These are phyloP conservation scores for Stenodema calcarata DNA, from an alignment of 2,888 invertebrate species.

Conservation along the genomic window DNA sequence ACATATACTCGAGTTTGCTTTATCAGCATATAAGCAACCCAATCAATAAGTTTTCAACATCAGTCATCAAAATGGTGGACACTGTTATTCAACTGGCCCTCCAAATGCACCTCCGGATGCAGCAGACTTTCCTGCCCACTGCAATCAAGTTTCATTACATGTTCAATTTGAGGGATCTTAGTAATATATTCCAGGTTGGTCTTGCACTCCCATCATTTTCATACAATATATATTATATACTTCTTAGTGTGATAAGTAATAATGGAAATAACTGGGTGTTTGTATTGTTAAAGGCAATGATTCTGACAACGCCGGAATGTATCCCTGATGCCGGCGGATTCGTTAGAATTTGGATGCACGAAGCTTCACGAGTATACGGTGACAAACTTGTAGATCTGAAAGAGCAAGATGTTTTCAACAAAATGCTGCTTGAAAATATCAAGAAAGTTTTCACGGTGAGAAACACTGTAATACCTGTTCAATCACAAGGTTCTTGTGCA, in stretches of 20 bases:
- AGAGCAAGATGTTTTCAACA: slow-evolving; percentile 77
- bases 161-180: slow-evolving; percentile 90
- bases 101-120: slow-evolving; percentile 76
- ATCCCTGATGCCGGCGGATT: slow-evolving; percentile 74
- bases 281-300: too few relatives aligned
- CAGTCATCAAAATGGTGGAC: slow-evolving; percentile 68
- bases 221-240: too few relatives aligned
- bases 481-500: too few relatives aligned
- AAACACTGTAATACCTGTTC: too few relatives aligned
- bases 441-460: slow-evolving; percentile 69
- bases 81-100: slow-evolving; percentile 76
- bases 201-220: too few relatives aligned
- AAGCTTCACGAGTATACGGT: slow-evolving; percentile 86
- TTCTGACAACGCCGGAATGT: slow-evolving; percentile 64
- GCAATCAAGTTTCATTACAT: slow-evolving; percentile 94
- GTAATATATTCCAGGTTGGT: slow-evolving; percentile 88
- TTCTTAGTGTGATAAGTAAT: too few relatives aligned
- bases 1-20: slow-evolving; percentile 85
- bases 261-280: too few relatives aligned
- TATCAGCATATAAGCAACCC: slow-evolving; percentile 75
- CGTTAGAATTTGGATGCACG: slow-evolving; percentile 87
- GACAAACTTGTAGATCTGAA: slow-evolving; percentile 86
- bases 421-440: slow-evolving; percentile 75
- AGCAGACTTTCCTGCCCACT: slow-evolving; percentile 83
- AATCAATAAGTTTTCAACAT: slow-evolving; percentile 70